Evolutionary conservation across 2,888 invertebrate genomes (phyloP).

Genomic region (Anagyrus pseudococci): DNA sequence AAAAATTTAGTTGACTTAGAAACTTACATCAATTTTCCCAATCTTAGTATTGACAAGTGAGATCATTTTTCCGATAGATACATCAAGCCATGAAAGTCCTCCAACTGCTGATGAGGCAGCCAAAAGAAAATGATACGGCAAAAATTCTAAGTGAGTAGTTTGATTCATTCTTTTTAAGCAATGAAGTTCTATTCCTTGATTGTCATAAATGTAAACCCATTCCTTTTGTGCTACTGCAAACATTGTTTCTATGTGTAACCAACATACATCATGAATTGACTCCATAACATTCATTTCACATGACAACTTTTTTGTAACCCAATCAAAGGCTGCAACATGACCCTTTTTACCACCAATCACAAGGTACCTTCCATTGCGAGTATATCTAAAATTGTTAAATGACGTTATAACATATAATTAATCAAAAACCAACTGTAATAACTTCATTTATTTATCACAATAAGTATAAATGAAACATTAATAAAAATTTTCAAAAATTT

Average conservation of each 20-base stretch:
- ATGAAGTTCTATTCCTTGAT: slow-evolving; percentile 95
- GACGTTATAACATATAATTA: too few species aligned
- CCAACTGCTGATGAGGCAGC: slow-evolving; percentile 82
- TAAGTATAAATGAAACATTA: too few species aligned
- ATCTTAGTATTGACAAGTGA: slow-evolving; percentile 77
- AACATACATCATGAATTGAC: slow-evolving; percentile 87
- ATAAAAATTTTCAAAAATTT: too few species aligned
- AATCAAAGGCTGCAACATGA: slow-evolving; percentile 96
- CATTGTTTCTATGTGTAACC: slow-evolving; percentile 96
- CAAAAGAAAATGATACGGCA: slow-evolving; percentile 96
- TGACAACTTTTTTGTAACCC: slow-evolving; percentile 92
- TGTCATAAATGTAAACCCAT: slow-evolving; percentile 97
- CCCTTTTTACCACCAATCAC: slow-evolving; percentile 87
- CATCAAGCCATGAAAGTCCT: slow-evolving; percentile 90
- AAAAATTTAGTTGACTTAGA: too few species aligned
- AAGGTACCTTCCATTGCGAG: slow-evolving; percentile 83
- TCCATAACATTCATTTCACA: slow-evolving; percentile 99
- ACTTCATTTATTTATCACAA: too few species aligned
- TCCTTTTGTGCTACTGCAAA: slow-evolving; percentile 96
- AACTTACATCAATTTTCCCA: slow-evolving; percentile 72
- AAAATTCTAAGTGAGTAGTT: slow-evolving; percentile 85
- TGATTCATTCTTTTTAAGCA: slow-evolving; percentile 87
- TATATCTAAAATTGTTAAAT: slow-evolving; percentile 66
- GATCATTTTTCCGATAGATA: slow-evolving; percentile 90
- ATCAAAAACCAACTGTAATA: too few species aligned